Percentiles rank a stretch among this genome's conserved stretches.
Evolutionary conservation across 2,888 invertebrate genomes (phyloP).

Genomic region (Odontocolon sp.): DNA sequence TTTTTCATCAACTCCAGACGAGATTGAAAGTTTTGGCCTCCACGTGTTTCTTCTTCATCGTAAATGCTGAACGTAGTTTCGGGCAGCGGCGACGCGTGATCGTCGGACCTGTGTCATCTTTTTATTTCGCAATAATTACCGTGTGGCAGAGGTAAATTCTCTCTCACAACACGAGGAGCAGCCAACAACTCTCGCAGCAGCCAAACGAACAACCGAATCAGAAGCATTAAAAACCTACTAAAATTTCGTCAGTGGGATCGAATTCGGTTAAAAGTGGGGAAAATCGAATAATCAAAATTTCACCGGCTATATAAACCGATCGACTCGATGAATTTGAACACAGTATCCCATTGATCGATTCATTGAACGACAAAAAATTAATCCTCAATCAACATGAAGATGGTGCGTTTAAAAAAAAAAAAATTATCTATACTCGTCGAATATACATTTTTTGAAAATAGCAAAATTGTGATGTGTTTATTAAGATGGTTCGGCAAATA

Average conservation of each 20-base stretch:
- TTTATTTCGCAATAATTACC: background rate
- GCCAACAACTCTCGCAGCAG: too few species aligned
- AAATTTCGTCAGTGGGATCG: too few species aligned
- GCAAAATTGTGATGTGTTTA: background rate
- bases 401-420: conserved; percentile 58
- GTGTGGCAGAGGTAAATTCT: background rate
- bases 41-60: background rate
- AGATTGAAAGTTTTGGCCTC: conserved; percentile 33
- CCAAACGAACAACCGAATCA: background rate
- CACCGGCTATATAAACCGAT: conserved; percentile 49
- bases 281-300: conserved; percentile 52
- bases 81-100: background rate
- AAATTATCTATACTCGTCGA: conserved; percentile 1
- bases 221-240: too few species aligned
- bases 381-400: conserved; percentile 61
- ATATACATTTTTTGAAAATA: background rate
- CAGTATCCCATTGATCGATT: conserved; percentile 51
- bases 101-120: background rate
- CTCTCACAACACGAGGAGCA: background rate
- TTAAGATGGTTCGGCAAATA: too few species aligned
- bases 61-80: background rate
- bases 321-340: conserved; percentile 19
- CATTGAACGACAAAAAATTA: conserved; percentile 37
- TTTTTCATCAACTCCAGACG: background rate
- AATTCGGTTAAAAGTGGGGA: too few species aligned